A percentile compares a stretch with the other conserved stretches of the same genome.
phyloP scores from a whole-genome alignment of 2,888 invertebrate genomes.

The Tortricodes alternella region DNA sequence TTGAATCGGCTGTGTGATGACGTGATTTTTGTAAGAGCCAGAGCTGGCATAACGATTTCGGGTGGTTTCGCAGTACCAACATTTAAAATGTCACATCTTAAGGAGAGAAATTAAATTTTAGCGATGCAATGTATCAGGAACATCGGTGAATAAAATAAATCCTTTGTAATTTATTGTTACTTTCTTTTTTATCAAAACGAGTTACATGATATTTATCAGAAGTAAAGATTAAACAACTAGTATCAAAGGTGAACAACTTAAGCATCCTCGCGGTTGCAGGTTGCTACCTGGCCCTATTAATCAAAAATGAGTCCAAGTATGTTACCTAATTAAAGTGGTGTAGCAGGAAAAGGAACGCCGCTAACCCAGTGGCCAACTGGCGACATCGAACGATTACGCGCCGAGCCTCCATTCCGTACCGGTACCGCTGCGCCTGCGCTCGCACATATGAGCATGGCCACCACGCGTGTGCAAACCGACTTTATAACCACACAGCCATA shows the following conservation, averaged over 20 bases:
- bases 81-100: too few species aligned
- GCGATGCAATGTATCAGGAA: too few species aligned
- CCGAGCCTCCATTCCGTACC: conserved; percentile 72
- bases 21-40: background rate
- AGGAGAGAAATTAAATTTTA: too few species aligned
- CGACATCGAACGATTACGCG: conserved; percentile 68
- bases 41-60: background rate
- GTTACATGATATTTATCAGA: too few species aligned
- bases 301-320: conserved; percentile 37
- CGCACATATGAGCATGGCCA: conserved; percentile 51
- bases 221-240: too few species aligned
- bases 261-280: too few species aligned
- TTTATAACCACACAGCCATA: conserved; percentile 32
- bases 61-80: background rate
- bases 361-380: conserved; percentile 82
- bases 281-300: background rate
- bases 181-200: too few species aligned
- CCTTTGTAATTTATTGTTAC: too few species aligned
- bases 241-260: too few species aligned
- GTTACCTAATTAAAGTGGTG: conserved; percentile 68
- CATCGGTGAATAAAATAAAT: too few species aligned
- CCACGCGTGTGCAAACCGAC: conserved; percentile 41
- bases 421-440: conserved; percentile 64
- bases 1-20: conserved; percentile 2
- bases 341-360: conserved; percentile 79